These are phyloP conservation scores for Amphipoea lucens DNA, from an alignment of 2,888 invertebrate genomes.

Conservation along the genomic window DNA sequence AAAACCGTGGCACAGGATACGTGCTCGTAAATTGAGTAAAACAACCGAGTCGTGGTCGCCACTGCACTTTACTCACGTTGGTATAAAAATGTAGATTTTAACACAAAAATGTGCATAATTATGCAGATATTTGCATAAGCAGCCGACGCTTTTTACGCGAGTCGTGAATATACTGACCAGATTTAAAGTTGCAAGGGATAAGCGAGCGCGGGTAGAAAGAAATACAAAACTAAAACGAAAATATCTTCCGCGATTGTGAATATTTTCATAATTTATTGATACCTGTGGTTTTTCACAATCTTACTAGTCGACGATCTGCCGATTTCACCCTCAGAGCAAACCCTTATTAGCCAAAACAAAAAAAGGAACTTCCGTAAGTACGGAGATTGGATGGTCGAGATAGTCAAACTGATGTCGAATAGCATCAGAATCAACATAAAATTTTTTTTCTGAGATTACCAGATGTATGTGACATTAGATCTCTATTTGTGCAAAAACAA, in stretches of 20 bases:
- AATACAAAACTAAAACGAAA: neutral
- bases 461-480: neutral
- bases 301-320: neutral
- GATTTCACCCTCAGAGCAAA: neutral
- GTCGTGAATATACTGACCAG: conserved; percentile 55
- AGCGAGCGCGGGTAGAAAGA: neutral
- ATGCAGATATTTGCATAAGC: conserved; percentile 66
- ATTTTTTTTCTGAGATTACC: neutral
- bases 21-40: conserved; percentile 53
- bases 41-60: conserved; percentile 38
- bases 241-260: neutral
- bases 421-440: neutral
- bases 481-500: neutral
- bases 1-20: conserved; percentile 15
- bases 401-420: neutral
- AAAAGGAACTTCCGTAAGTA: neutral
- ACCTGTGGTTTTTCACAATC: neutral
- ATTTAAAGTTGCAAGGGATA: conserved; percentile 1
- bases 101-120: conserved; percentile 72
- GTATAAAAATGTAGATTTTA: conserved; percentile 67
- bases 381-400: no score
- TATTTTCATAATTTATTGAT: neutral
- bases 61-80: conserved; percentile 52
- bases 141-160: conserved; percentile 52
- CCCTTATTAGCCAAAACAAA: neutral